These are phyloP conservation scores for Pteruthius melanotis DNA, from an alignment of 2,113 vertebrate genomes.

Conservation along the genomic window DNA sequence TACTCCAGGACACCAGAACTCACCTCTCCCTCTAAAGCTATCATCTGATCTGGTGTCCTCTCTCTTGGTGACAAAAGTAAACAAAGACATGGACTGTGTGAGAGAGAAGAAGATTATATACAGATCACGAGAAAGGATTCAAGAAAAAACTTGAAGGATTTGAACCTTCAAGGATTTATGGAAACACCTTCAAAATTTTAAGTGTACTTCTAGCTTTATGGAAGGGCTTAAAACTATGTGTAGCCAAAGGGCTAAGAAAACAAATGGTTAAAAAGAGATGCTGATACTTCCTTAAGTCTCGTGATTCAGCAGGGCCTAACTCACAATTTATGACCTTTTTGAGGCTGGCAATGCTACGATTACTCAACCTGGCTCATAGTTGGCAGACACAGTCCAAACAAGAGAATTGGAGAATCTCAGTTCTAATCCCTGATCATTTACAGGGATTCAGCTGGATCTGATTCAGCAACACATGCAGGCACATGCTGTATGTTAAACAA, in stretches of 20 bases:
- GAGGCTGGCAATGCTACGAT: constrained; percentile 10
- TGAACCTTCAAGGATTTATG: background rate
- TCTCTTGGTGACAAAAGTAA: background rate
- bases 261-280: constrained; percentile 15
- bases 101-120: background rate
- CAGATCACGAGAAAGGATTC: background rate
- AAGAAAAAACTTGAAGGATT: background rate
- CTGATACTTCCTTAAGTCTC: background rate
- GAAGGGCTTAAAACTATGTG: background rate
- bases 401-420: constrained; percentile 17
- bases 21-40: background rate
- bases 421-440: constrained; percentile 52
- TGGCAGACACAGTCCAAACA: constrained; percentile 48
- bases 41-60: background rate
- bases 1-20: background rate
- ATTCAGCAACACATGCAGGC: constrained; percentile 44
- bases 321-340: background rate
- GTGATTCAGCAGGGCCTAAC: constrained; percentile 10
- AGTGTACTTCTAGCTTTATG: background rate
- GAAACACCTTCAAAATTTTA: background rate
- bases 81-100: background rate
- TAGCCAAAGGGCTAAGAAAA: background rate
- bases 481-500: constrained; percentile 33
- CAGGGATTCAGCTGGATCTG: constrained; percentile 25
- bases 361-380: constrained; percentile 37